Percentiles rank a stretch among this genome's conserved stretches.
phyloP scores from a whole-genome alignment of 2,888 invertebrate genomes.

The Philereme vetulata region DNA sequence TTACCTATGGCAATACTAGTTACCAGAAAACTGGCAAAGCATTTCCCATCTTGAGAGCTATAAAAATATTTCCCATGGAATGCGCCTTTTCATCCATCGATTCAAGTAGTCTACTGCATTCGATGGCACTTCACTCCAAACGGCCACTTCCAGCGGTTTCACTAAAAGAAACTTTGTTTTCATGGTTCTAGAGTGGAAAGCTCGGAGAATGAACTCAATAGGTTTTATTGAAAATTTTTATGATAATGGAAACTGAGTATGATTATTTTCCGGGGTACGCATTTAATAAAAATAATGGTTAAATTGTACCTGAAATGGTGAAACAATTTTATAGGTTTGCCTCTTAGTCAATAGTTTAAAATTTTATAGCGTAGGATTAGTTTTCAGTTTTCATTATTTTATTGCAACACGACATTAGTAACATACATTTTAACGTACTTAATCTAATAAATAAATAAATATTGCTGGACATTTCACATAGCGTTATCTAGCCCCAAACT shows the following conservation, averaged over 20 bases:
- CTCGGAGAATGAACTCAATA: neutral
- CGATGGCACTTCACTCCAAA: constrained; percentile 18
- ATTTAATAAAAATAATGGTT: neutral
- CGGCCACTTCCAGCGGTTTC: constrained; percentile 12
- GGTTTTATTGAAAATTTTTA: constrained; percentile 17
- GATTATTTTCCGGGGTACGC: constrained; percentile 12
- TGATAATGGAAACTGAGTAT: constrained; percentile 15
- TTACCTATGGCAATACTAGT: too few relatives aligned
- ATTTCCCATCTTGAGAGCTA: neutral
- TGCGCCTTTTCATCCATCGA: constrained; percentile 21
- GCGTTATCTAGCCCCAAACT: too few relatives aligned
- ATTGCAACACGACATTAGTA: too few relatives aligned
- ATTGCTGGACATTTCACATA: too few relatives aligned
- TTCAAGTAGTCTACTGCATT: constrained; percentile 27
- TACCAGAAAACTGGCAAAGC: too few relatives aligned
- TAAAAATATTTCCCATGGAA: constrained; percentile 20
- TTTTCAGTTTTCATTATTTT: too few relatives aligned
- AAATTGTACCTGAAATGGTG: too few relatives aligned
- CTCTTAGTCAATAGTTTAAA: too few relatives aligned
- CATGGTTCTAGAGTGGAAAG: neutral
- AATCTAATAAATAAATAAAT: too few relatives aligned
- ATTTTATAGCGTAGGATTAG: too few relatives aligned
- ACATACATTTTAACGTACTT: too few relatives aligned
- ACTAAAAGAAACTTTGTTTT: constrained; percentile 16
- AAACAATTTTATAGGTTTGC: too few relatives aligned